phyloP scores from a whole-genome alignment of 1,140 invertebrate genomes.

The Plutomurus gul region DNA sequence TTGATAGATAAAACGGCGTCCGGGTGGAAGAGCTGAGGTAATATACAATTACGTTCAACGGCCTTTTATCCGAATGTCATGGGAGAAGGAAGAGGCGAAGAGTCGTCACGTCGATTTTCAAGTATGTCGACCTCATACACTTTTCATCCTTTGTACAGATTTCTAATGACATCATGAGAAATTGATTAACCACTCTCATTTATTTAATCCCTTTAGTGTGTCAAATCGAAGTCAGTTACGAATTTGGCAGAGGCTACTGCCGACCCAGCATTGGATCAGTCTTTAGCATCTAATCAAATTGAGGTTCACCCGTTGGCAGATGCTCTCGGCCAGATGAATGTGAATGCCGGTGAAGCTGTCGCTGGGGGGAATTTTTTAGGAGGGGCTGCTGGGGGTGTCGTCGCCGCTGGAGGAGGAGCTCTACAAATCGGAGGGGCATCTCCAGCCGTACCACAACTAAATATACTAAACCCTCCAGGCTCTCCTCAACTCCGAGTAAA shows the following conservation, averaged over 20 bases:
- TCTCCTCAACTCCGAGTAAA: slow-evolving; percentile 35
- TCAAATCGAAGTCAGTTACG: slow-evolving; percentile 92
- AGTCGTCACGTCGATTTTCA: slow-evolving; percentile 98
- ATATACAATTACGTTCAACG: slow-evolving; percentile 99
- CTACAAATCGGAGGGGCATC: neutral
- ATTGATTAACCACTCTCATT: neutral
- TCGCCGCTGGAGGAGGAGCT: neutral
- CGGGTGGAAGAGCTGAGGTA: slow-evolving; percentile 89
- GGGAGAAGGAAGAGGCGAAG: slow-evolving; percentile 99
- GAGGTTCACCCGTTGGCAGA: slow-evolving; percentile 46
- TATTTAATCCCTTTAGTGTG: slow-evolving; percentile 68
- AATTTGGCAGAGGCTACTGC: slow-evolving; percentile 91
- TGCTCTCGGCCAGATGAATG: slow-evolving; percentile 28
- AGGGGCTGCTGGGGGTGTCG: neutral
- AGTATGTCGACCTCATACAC: slow-evolving; percentile 54
- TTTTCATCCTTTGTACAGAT: neutral
- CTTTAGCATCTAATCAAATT: slow-evolving; percentile 43
- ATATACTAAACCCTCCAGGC: slow-evolving; percentile 38
- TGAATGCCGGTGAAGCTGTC: neutral
- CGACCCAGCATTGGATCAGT: slow-evolving; percentile 71
- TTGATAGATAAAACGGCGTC: slow-evolving; percentile 68
- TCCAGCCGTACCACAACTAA: neutral
- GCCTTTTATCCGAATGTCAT: slow-evolving; percentile 99
- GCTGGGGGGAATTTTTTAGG: slow-evolving; percentile 14
- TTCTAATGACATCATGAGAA: too few species aligned